These are phyloP conservation scores for Plecotus auritus DNA, from an alignment of 2,113 vertebrate genomes.

Conservation along the genomic window DNA sequence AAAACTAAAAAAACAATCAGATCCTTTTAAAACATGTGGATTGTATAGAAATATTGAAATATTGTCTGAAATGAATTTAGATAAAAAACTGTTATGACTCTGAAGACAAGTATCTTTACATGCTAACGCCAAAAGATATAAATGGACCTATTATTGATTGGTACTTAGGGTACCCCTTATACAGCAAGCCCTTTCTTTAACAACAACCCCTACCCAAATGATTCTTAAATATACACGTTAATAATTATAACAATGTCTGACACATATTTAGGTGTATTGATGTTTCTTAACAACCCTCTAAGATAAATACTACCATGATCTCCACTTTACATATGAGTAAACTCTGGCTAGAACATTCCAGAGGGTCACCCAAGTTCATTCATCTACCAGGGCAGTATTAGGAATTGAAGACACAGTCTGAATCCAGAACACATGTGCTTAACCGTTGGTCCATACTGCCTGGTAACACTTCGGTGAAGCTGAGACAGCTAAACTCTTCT, in stretches of 20 bases:
- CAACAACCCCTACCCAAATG: background rate
- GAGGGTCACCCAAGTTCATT: slow-evolving; percentile 6
- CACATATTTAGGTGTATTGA: background rate
- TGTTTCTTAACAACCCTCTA: background rate
- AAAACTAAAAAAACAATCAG: background rate
- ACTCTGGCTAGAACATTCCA: background rate
- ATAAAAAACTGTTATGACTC: background rate
- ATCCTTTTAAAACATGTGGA: background rate
- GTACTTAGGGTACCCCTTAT: background rate
- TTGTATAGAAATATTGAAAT: background rate
- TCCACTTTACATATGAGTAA: background rate
- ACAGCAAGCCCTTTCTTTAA: background rate
- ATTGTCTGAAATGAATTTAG: slow-evolving; percentile 6
- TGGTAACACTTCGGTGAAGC: background rate
- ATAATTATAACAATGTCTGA: background rate
- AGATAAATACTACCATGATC: background rate
- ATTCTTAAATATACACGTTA: background rate
- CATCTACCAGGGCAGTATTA: background rate
- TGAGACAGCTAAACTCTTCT: slow-evolving; percentile 45
- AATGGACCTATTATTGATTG: background rate
- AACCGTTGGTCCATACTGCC: background rate
- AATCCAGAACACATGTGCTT: background rate
- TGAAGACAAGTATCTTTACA: background rate
- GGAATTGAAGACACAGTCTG: background rate
- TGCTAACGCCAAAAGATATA: background rate